Conservation (phyloP, 92 coral and sea anemone species). For the Phenganax marumi region DNA sequence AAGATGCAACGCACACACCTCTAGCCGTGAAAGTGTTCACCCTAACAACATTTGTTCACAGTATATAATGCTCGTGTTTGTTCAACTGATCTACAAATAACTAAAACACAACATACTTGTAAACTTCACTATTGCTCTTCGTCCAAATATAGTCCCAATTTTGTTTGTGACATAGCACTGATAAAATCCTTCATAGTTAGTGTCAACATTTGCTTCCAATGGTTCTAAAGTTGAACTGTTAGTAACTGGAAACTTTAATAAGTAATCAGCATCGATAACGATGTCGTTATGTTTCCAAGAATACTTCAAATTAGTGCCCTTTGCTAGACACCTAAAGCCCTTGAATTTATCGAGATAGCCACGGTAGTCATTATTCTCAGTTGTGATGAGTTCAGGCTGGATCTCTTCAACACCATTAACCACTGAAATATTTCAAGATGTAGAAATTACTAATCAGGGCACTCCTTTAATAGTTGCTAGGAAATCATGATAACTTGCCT, state of each 20-base stretch:
- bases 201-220: not conserved
- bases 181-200: constrained; percentile 36
- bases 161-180: constrained; percentile 44
- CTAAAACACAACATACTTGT: constrained; percentile 38
- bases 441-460: not conserved
- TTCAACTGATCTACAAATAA: not conserved
- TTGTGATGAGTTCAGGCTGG: constrained; percentile 19
- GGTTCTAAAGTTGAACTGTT: constrained; percentile 39
- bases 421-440: not conserved
- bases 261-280: not conserved
- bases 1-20: too few species aligned
- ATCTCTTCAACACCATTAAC: not conserved
- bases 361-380: constrained; percentile 20
- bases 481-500: not conserved
- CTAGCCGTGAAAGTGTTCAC: too few species aligned
- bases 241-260: not conserved
- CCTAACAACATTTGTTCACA: not conserved
- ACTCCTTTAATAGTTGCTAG: too few species aligned
- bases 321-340: constrained; percentile 40
- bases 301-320: constrained; percentile 45
- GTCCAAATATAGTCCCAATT: constrained; percentile 38
- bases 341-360: constrained; percentile 21
- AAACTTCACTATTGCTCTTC: constrained; percentile 42
- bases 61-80: not conserved
- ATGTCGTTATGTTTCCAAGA: constrained; percentile 48